Evolutionary conservation across 1,140 invertebrate species (phyloP), one percentile per base, ranked within the genome.

Genomic region (Triops longicaudatus): DNA sequence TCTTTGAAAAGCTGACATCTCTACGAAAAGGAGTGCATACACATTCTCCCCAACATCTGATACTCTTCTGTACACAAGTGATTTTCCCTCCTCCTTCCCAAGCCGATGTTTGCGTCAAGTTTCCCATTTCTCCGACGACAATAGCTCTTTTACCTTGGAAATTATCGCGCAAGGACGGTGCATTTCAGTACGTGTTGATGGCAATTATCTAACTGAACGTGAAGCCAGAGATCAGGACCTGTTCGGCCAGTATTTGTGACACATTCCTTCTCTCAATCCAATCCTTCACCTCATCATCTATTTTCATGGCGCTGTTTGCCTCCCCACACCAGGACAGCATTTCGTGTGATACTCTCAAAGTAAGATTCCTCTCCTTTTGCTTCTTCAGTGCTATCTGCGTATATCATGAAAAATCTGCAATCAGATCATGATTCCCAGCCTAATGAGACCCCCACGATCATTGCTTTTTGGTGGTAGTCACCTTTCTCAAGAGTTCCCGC

Each of bases 271-370:
- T 37, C 31, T 37, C 50, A 17, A n/a, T 63, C 44, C 9, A 63
- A 3, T 5, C 5, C 44, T 63, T 14, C 22, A 63, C 22, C 50
- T 63, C 22, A 17, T 63, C 17, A 63, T 0, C 50, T 0, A 0
- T 14, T 63, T 63, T 63, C 50, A 63, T 63, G 50, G 50, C 50
- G 50, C 50, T 63, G 17, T 63, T 63, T 22, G 50, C 50, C 22
- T 63, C 50, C 3, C 10, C 50, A n/a, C 50, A 63, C 22, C 50
- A 63, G 22, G 50, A 63, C 50, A 22, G 50, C 14, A 63, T 63
- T 63, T 63, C 50, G 50, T 63, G 50, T 22, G 50, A 63, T 63
- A 63, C 50, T 63, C 50, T 63, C 50, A 63, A 63, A 63, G 50
- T 63, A 63, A 63, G 50, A 11, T 2, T 10, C 22, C 50, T 1